Evolutionary conservation across 1,140 invertebrate genomes (phyloP), one percentile per base, ranked within the genome.

Genomic region (Drosophila teissieri): DNA sequence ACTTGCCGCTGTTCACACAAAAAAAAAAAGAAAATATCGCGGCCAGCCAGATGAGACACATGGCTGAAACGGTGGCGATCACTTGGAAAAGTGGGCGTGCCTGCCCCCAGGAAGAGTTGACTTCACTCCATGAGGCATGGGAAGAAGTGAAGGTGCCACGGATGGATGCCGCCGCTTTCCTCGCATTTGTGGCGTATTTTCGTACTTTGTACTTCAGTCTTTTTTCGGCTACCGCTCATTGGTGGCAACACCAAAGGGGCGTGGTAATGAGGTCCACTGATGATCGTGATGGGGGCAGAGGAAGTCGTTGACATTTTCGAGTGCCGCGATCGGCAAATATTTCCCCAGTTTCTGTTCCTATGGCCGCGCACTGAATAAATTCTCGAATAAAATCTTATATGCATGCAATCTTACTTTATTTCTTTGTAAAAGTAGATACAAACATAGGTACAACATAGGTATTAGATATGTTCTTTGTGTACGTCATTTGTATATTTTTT

Each of bases 241-340:
- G 83, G 83, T 73, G 73, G 83, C 67, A 72, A 88, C 82, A 89
- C 79, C 65, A 65, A 80, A 79, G 62, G 63, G 84, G 84, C 84
- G 84, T 89, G 84, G 69, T 83, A 75, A 78, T 80, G 57, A 74
- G 74, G 34, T 48, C 64, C 68, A 70, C 49, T 70, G 44, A 70
- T 70, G 68, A 70, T 70, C 51, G 65, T 14, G 48, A 46, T 39
- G 51, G 51, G 36, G 45, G 52, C 44, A 24, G 37, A 40, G 51
- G 17, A 48, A 75, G 65, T 73, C 80, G 80, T 78, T 89, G 84
- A 83, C 84, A 89, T 73, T 80, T 61, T 76, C 63, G 63, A 60
- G 60, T 40, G 56, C 24, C 27, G 51, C 49, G 54, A 76, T 68
- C 54, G 11, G 37, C 58, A 55, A 42, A 60, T 34, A 48, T 34